A percentile compares a stretch with the other conserved stretches of the same genome.
These are phyloP conservation scores for Mayetiola destructor DNA, from an alignment of 2,888 invertebrate genomes.

Conservation along the genomic window DNA sequence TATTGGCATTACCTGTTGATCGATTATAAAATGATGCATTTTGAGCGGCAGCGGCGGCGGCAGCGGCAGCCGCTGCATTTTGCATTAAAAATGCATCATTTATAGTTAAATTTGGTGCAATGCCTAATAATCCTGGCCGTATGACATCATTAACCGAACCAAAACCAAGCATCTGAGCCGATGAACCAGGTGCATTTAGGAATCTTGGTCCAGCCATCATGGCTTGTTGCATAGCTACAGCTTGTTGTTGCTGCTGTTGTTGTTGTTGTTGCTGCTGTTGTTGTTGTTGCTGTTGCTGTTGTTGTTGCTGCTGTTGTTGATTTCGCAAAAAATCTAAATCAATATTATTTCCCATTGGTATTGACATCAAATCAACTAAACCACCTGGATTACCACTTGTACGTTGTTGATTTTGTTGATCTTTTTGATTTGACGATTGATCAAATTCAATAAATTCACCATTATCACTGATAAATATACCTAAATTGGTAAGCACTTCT, in stretches of 20 bases:
- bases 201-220: slow-evolving; percentile 35
- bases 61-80: not conserved
- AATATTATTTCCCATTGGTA: not conserved
- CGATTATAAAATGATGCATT: not conserved
- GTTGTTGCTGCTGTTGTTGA: not conserved
- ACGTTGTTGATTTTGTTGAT: not conserved
- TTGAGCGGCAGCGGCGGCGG: not conserved
- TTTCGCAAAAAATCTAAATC: not conserved
- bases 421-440: slow-evolving; percentile 18
- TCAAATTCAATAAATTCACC: slow-evolving; percentile 38
- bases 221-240: not conserved
- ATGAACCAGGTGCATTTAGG: slow-evolving; percentile 44
- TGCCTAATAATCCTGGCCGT: slow-evolving; percentile 13
- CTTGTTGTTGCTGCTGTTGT: slow-evolving; percentile 14
- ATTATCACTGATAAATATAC: slow-evolving; percentile 43
- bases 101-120: slow-evolving; percentile 1
- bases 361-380: slow-evolving; percentile 17
- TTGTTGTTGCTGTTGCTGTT: slow-evolving; percentile 13
- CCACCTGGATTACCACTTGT: not conserved
- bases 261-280: not conserved
- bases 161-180: slow-evolving; percentile 41
- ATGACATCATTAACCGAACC: slow-evolving; percentile 30
- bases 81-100: not conserved
- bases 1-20: slow-evolving; percentile 34
- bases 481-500: slow-evolving; percentile 47